Base-by-base conservation (phyloP, 1,140 invertebrate genomes). In the Wiebesia pumilae region DNA sequence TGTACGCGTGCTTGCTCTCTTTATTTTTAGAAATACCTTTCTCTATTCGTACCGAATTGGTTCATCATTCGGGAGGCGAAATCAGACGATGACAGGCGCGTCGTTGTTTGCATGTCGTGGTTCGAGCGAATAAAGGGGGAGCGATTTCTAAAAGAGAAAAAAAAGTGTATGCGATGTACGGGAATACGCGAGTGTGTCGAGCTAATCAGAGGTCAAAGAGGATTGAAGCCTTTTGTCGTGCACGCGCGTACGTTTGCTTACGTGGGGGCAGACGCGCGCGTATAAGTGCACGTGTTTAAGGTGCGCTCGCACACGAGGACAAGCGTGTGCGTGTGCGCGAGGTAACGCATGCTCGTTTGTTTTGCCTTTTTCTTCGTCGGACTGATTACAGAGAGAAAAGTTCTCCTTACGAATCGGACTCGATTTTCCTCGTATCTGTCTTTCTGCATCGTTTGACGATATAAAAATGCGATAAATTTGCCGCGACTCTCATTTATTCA, bases 341-440 rank as follows among this genome's bases (percentile, higher is more conserved):
- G 35, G 9, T 81, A 65, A 81, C 12, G 24, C 14, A 40, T 43
- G 27, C 12, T 75, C 40, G 12, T 75, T 43, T 75, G 43, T 40
- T 75, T 75, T 43, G 24, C 24, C 51, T 80, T 58, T 14, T 58
- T 69, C 54, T 62, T n/a, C 24, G 38, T 3, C 2, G 21, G 27
- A n/a, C 6, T 82, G 81, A 82, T 82, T 82, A 82, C 40, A 82
- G 81, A 43, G 27, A 62, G 33, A 79, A 33, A 79, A 35, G 35
- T 43, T 75, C 38, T 43, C 43, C 71, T 75, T 75, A 43, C 40
- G 40, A 75, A 75, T 75, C n/a, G 43, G 10, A 75, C 35, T 38
- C 71, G 24, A 75, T 27, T 10, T 75, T 75, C 43, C 24, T n/a
- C 1, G 2, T 6, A 27, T 71, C 7, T 75, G 6, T 43, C 12